phyloP scores from a whole-genome alignment of 2,797 vertebrate genomes.

The Acrossocheilus fasciatus region DNA sequence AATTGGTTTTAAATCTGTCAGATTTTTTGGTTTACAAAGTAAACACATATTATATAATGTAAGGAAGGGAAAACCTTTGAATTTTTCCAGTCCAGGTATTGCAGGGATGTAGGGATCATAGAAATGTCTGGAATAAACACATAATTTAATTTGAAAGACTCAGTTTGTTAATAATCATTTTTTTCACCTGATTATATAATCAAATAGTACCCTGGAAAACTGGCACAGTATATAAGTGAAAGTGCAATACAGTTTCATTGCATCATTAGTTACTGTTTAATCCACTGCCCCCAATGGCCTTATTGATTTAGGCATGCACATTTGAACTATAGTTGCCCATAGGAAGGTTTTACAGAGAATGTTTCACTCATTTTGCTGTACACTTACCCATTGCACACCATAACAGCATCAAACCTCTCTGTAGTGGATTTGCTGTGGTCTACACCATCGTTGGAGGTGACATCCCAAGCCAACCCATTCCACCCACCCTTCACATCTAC shows the following conservation, averaged over 20 bases:
- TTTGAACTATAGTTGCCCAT: not conserved
- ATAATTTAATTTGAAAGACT: conserved; percentile 18
- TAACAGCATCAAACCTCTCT: conserved; percentile 72
- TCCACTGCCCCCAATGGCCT: not conserved
- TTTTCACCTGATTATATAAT: conserved; percentile 18
- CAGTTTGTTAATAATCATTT: not conserved
- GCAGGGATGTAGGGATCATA: conserved; percentile 70
- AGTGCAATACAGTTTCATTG: conserved; percentile 7
- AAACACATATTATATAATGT: not conserved
- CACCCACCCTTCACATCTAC: conserved; percentile 54
- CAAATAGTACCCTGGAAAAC: not conserved
- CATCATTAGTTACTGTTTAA: conserved; percentile 37
- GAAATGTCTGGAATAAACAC: conserved; percentile 68
- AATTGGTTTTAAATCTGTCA: not conserved
- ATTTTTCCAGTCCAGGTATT: conserved; percentile 71
- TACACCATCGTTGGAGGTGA: conserved; percentile 58
- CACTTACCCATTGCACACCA: conserved; percentile 77
- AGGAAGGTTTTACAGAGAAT: not conserved
- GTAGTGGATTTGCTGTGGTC: conserved; percentile 49
- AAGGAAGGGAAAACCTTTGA: conserved; percentile 67
- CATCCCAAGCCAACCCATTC: conserved; percentile 66
- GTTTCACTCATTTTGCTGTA: not conserved
- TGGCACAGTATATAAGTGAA: conserved; percentile 4
- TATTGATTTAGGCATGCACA: conserved; percentile 4
- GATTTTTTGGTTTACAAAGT: not conserved